Evolutionary conservation across 2,113 vertebrate species (phyloP), one percentile per base, ranked within the genome.

Genomic region (Malurus alboscapulatus): DNA sequence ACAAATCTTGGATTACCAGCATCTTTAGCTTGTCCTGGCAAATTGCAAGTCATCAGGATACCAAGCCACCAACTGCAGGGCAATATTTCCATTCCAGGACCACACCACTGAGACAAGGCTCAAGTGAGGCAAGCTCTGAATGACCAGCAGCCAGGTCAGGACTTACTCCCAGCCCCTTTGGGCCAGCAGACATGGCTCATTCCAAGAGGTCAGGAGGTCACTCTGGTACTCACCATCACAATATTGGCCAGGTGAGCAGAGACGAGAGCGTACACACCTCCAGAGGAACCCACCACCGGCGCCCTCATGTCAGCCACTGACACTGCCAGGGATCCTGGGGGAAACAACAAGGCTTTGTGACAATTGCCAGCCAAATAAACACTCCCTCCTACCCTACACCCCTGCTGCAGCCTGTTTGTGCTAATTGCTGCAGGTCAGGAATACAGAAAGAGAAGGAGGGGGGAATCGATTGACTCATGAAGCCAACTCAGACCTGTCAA

Each of bases 241-340:
- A 99, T 98, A 84, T 99, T 99, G 95, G 99, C 99, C 91, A 99
- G 97, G 96, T 99, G 99, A 83, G 99, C 99, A 9, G 99, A 99
- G 93, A 99, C 98, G 24, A 99, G 98, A 3, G 99, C 99, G 16
- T 99, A 99, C 20, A 99, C 99, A 8, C 99, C 99, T 88, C 99
- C 99, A 15, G 99, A 99, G 44, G 99, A 99, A 26, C 99, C 99
- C 40, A 99, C 99, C 57, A 99, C 98, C 0, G 99, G 99, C 0
- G 99, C 99, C 0, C 98, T 99, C 99, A 99, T 99, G 92, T 99
- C 99, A 24, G 99, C 98, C 95, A 99, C 98, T 12, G 99, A 99
- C 83, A 99, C 99, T 0, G 98, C 98, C 96, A 99, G 95, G 66
- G 99, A 99, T 55, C 99, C 99, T 99, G 27, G 67, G 51, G 88